Base-by-base conservation (phyloP, 1,140 invertebrate genomes). In the Vollenhovia emeryi region DNA sequence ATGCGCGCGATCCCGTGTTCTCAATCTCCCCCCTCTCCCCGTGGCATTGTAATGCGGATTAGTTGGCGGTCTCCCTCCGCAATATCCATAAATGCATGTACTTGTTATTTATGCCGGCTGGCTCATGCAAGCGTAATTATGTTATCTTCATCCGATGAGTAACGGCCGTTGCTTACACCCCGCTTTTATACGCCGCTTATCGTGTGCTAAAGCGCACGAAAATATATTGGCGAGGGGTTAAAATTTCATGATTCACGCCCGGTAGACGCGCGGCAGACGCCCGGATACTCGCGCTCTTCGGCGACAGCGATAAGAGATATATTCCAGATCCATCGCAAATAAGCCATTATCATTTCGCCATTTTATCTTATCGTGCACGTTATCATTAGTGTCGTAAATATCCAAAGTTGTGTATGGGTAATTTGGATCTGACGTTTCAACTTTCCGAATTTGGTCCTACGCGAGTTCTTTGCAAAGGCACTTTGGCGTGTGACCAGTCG, bases 111-210 rank as follows among this genome's bases (percentile, higher is more conserved):
- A 82, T 82, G 78, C 50, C 50, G 50, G 50, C 66, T 33, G 78
- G 66, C 57, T 71, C 36, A 82, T 82, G 66, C 64, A 59, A 73
- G 66, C 78, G 66, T 82, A 82, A 82, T 82, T 82, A 82, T 82
- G 78, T 82, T 82, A 82, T 82, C 78, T 57, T 73, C 66, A 82
- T 82, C 78, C 78, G 78, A 82, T 82, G 78, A 82, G 78, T 73
- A 82, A 82, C 66, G 78, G 66, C 78, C 57, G 66, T 73, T 59
- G 50, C 64, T 71, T 82, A n/a, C 33, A 57, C 50, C 50, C 55
- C 24, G 50, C 66, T 82, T 82, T 82, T 82, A 82, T 57, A 45
- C 50, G 36, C 48, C 78, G 78, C 66, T 82, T 82, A 82, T 82
- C 78, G 52, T 57, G 50, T 45, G 52, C 6, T 79, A 80, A 69